Conservation (phyloP, 1,140 invertebrate species). For the Aphelenchoides fujianensis region DNA sequence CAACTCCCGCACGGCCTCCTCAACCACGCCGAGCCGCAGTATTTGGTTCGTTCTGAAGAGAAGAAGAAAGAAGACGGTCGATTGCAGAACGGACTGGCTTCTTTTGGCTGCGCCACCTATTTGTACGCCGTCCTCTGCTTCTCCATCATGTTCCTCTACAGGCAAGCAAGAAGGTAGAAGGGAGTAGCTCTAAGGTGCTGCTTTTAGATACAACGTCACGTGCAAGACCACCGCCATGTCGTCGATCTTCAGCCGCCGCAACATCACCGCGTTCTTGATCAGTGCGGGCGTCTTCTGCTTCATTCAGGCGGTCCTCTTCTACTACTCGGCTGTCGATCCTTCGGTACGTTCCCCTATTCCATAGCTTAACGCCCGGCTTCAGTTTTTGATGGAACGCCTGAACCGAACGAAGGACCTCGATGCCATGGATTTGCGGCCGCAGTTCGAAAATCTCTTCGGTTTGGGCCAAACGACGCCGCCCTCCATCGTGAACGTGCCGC, state of each 20-base stretch:
- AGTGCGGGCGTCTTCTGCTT: slow-evolving; percentile 28
- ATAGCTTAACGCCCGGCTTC: not conserved
- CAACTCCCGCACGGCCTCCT: slow-evolving; percentile 33
- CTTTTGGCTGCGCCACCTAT: slow-evolving; percentile 22
- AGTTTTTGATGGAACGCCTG: slow-evolving; percentile 22
- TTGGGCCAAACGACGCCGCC: too few species aligned
- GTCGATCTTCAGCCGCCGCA: slow-evolving; percentile 24
- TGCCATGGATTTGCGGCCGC: not conserved
- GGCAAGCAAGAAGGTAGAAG: too few species aligned
- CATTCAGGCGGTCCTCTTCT: slow-evolving; percentile 28
- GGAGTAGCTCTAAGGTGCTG: too few species aligned
- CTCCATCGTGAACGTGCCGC: not conserved
- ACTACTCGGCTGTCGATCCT: slow-evolving; percentile 33
- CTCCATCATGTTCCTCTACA: slow-evolving; percentile 31
- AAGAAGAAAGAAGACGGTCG: not conserved
- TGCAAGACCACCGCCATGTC: slow-evolving; percentile 30
- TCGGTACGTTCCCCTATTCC: not conserved
- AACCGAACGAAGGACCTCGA: slow-evolving; percentile 26
- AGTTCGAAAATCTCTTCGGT: not conserved
- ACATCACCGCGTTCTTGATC: slow-evolving; percentile 30
- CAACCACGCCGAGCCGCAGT: slow-evolving; percentile 18
- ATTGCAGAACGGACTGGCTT: slow-evolving; percentile 29
- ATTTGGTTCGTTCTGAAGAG: slow-evolving; percentile 18
- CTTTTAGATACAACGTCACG: slow-evolving; percentile 41
- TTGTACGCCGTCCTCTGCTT: slow-evolving; percentile 26